Evolutionary conservation across 2,113 vertebrate species (phyloP).

Genomic region (Zapornia atra): DNA sequence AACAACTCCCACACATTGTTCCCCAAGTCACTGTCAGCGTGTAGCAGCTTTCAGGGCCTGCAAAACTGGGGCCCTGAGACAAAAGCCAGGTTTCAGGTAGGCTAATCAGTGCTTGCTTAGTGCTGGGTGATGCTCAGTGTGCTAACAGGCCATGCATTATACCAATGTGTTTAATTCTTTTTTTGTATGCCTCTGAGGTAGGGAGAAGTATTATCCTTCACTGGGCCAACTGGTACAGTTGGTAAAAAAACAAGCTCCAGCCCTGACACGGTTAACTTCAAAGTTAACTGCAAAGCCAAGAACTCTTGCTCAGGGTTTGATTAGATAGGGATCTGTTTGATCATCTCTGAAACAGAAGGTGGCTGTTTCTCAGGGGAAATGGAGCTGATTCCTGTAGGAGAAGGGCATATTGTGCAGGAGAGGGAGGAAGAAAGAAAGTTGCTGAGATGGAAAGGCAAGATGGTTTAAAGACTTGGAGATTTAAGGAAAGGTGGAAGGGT

Average conservation of each 20-base stretch:
- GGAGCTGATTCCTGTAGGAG: neutral
- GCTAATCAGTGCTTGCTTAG: neutral
- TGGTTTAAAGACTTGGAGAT: neutral
- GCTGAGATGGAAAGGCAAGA: neutral
- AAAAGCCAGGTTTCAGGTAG: neutral
- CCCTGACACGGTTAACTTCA: neutral
- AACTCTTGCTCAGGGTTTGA: neutral
- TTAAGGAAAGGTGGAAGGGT: neutral
- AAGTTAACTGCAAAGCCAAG: neutral
- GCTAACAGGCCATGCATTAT: neutral
- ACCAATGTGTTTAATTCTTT: neutral
- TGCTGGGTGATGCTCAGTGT: neutral
- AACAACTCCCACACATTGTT: neutral
- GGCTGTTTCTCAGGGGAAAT: neutral
- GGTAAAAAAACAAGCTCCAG: neutral
- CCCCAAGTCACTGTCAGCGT: neutral
- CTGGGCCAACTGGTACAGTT: neutral
- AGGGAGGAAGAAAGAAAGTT: neutral
- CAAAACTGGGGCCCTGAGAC: neutral
- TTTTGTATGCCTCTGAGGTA: neutral
- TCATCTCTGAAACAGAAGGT: neutral
- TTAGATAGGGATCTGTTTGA: neutral
- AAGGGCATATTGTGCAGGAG: neutral
- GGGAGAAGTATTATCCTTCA: neutral
- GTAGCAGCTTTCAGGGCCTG: neutral